Base-by-base conservation (phyloP, 1,140 invertebrate species). In the Leptinotarsa undecemlineata region DNA sequence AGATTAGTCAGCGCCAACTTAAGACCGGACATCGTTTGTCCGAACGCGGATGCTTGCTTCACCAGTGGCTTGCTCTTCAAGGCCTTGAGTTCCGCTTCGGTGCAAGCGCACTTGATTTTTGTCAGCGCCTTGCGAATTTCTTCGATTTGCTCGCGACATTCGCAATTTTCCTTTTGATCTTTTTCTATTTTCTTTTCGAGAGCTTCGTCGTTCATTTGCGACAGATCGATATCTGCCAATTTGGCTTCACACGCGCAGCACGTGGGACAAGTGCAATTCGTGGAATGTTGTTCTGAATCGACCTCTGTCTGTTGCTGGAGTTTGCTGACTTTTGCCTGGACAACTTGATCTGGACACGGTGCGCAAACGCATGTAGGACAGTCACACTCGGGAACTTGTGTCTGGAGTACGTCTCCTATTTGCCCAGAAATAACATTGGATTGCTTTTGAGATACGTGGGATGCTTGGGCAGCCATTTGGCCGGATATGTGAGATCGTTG, bases 1-100 rank as follows among this genome's bases (percentile, higher is more conserved):
- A 82, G 74, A n/a, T 78, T 81, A 17, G 73, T 71, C 17, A 82
- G 71, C 14, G 81, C 79, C 62, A 82, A 71, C 68, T 82, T 76
- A 13, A 82, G 64, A 5, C 78, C 78, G 8, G 81, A 82, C 75
- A 82, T 74, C 2, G 80, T 80, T 47, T 76, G 77, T 6, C 76
- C 74, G 72, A 77, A 80, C 5, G 19, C 74, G 1, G 76, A 73
- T 1, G 74, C 77, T 70, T 81, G 76, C 60, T 79, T 80, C 11
- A 77, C 74, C 20, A 78, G 70, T 11, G 77, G 77, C 42, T 77
- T 75, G 20, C 26, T 33, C 42, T 48, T 57, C 21, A 73, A 19
- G 5, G 76, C 79, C 48, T 77, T 68, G 47, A 70, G 61, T 62
- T 81, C 80, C 15, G 80, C 80, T 26, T 77, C 77, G 11, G 48